Evolutionary conservation across 2,797 vertebrate genomes (phyloP), one percentile per base, ranked within the genome.

Genomic region (Emys orbicularis): DNA sequence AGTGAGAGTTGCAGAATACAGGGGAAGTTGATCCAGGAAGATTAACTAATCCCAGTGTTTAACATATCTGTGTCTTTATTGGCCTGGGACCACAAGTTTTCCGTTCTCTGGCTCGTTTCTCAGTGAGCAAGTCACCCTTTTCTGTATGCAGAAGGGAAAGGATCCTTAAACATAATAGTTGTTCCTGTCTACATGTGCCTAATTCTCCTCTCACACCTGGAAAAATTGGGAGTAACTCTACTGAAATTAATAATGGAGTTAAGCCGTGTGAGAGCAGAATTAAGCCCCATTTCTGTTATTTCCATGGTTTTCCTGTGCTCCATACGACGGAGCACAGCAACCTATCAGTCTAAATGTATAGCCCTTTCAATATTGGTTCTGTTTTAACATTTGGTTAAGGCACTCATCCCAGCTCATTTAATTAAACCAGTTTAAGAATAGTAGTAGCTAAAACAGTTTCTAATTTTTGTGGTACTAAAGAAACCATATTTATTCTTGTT

Each of bases 71-170:
- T 23, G 21, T 74, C 12, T 76, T 44, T 76, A 25, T 29, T 76
- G 72, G 13, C 83, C 44, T 3, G 29, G 41, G 37, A 31, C 44
- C 44, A 57, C 27, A 31, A 29, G 44, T 29, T 31, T 29, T 88
- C 8, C 34, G 25, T 49, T 53, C 19, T 80, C 34, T 25, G 0
- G 44, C 12, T 76, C 3, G 21, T 76, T 10, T 80, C 12, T 3
- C 2, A 0, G 2, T 44, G 5, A 68, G 2, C 23, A 76, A 59
- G 5, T 5, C 34, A 6, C 6, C 49, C 4, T 18, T 52, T 59
- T 41, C n/a, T 4, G 2, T 29, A 23, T 56, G 5, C 12, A 76
- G 72, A 76, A 76, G 44, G 72, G 72, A 15, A 44, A 76, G n/a
- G 72, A 76, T 4, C 72, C 25, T 27, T 76, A 44, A 23, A 76